phyloP scores from a whole-genome alignment of 2,113 vertebrate species.

The Anoura caudifer region DNA sequence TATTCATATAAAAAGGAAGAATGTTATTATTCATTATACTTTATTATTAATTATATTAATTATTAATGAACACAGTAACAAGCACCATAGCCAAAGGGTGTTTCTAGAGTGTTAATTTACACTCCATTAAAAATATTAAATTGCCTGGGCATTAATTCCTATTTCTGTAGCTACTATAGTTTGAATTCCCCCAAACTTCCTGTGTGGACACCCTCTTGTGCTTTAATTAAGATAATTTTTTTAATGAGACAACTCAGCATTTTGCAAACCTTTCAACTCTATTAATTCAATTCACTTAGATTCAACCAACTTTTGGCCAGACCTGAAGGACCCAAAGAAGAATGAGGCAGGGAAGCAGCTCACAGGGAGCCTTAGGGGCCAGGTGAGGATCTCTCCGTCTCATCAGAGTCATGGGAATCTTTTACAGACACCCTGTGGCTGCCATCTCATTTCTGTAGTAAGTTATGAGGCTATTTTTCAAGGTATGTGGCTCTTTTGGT shows the following conservation, averaged over 20 bases:
- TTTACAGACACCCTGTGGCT: neutral
- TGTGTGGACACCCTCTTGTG: neutral
- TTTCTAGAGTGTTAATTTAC: neutral
- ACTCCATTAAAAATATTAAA: neutral
- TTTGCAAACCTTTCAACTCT: neutral
- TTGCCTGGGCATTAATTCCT: neutral
- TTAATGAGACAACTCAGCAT: neutral
- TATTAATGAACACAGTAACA: neutral
- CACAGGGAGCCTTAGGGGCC: neutral
- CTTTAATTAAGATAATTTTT: conserved; percentile 6
- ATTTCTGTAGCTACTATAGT: neutral
- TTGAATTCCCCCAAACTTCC: too few relatives aligned
- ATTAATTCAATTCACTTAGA: neutral
- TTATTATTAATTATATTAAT: conserved; percentile 6
- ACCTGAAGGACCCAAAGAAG: neutral
- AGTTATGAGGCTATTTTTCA: neutral
- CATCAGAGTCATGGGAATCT: neutral
- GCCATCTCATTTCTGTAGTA: neutral
- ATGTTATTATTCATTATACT: conserved; percentile 14
- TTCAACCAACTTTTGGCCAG: neutral
- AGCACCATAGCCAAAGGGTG: neutral
- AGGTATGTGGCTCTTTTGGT: neutral
- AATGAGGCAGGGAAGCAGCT: neutral
- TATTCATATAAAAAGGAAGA: neutral
- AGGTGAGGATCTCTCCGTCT: neutral